Percentiles rank a stretch among this genome's conserved stretches.
phyloP scores from a whole-genome alignment of 2,888 invertebrate species.

The Volucella inanis region DNA sequence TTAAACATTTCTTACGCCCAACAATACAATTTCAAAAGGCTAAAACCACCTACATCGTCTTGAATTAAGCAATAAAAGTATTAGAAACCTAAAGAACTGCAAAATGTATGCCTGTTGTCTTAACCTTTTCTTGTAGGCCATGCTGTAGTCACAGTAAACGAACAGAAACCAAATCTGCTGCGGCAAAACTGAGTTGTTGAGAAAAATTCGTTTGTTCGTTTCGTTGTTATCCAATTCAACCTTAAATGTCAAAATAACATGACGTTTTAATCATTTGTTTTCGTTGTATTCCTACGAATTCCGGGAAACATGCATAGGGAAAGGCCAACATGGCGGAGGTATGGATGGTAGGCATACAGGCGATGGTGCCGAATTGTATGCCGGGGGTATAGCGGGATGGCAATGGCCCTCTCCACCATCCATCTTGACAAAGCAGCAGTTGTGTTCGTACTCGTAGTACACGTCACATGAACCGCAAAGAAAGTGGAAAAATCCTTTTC shows the following conservation, averaged over 20 bases:
- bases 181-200: conserved; percentile 37
- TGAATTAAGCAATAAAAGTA: too few relatives aligned
- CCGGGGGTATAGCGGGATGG: too few relatives aligned
- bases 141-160: conserved; percentile 12
- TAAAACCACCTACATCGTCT: too few relatives aligned
- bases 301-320: conserved; percentile 11
- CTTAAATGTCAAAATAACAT: conserved; percentile 49
- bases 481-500: conserved; percentile 29
- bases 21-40: too few relatives aligned
- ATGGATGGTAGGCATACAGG: too few relatives aligned
- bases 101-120: too few relatives aligned
- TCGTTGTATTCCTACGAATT: conserved; percentile 24
- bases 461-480: conserved; percentile 23
- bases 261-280: conserved; percentile 50
- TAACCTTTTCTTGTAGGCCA: conserved; percentile 5
- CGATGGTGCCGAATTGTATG: too few relatives aligned
- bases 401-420: background rate
- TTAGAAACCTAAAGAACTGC: too few relatives aligned
- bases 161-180: background rate
- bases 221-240: conserved; percentile 7
- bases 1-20: too few relatives aligned
- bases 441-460: too few relatives aligned
- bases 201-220: background rate
- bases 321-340: background rate
- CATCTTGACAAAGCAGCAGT: too few relatives aligned